Conservation (phyloP, 2,888 invertebrate genomes). For the Nomada goodeniana region DNA sequence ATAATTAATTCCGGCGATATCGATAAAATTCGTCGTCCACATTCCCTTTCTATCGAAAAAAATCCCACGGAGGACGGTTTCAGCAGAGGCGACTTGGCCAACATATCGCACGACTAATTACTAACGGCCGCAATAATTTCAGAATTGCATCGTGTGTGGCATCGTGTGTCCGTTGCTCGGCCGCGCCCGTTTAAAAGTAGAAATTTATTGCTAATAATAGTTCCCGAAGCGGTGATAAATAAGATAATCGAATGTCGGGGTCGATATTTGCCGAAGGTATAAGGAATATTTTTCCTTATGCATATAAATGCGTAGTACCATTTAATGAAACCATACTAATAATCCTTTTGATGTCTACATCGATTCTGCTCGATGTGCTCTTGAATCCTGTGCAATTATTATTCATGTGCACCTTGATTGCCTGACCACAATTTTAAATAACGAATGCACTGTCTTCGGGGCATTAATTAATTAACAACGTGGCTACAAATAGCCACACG, state of each 20-base stretch:
- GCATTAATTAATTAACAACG: neutral
- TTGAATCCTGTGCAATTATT: neutral
- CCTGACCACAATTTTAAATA: neutral
- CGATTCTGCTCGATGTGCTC: neutral
- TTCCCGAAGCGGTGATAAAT: conserved; percentile 29
- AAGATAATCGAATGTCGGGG: conserved; percentile 13
- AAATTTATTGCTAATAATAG: conserved; percentile 42
- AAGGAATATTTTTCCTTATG: neutral
- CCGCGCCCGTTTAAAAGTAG: conserved; percentile 37
- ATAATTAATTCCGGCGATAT: conserved; percentile 59
- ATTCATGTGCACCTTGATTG: neutral
- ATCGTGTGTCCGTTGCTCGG: neutral
- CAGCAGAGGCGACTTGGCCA: conserved; percentile 3
- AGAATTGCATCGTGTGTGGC: conserved; percentile 55
- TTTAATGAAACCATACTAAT: conserved; percentile 2
- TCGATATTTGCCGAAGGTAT: neutral
- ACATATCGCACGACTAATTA: conserved; percentile 62
- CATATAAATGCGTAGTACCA: neutral
- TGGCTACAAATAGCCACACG: too few species aligned
- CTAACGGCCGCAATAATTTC: conserved; percentile 52
- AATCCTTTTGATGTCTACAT: neutral
- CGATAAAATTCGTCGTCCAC: conserved; percentile 54
- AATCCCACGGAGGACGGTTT: conserved; percentile 21
- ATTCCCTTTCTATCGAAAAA: conserved; percentile 54
- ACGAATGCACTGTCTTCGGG: neutral